A percentile compares a stretch with the other conserved stretches of the same genome.
phyloP scores from a whole-genome alignment of 2,797 vertebrate genomes.

The Erpetoichthys calabaricus region DNA sequence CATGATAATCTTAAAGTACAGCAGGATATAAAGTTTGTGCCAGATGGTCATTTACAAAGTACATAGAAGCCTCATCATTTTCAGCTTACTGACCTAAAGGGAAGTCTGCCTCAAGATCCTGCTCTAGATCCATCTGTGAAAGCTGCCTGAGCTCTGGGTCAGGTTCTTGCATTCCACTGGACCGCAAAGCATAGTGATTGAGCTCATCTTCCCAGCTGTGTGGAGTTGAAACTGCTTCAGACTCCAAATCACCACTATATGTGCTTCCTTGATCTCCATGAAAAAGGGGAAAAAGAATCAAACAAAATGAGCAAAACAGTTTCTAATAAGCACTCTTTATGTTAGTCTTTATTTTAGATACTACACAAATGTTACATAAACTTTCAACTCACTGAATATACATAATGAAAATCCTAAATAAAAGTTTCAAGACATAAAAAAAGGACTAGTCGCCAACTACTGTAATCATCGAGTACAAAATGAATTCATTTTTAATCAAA shows the following conservation, averaged over 20 bases:
- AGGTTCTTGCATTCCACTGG: slow-evolving; percentile 39
- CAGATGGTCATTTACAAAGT: too few species aligned
- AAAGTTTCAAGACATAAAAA: too few species aligned
- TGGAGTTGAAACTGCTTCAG: slow-evolving; percentile 73
- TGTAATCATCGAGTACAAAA: too few species aligned
- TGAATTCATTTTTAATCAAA: too few species aligned
- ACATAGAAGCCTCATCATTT: too few species aligned
- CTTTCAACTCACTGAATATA: too few species aligned
- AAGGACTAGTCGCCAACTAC: too few species aligned
- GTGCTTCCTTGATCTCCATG: slow-evolving; percentile 67
- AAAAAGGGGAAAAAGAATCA: neutral
- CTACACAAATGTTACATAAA: too few species aligned
- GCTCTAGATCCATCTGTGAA: slow-evolving; percentile 45
- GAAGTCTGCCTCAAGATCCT: slow-evolving; percentile 85
- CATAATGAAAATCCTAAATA: too few species aligned
- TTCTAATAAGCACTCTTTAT: neutral
- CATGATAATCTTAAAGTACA: too few species aligned
- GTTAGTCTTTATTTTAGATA: neutral
- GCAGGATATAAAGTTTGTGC: too few species aligned
- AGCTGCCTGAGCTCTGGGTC: slow-evolving; percentile 42
- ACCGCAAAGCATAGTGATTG: slow-evolving; percentile 53
- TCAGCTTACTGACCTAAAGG: slow-evolving; percentile 56
- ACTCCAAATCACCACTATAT: slow-evolving; percentile 76
- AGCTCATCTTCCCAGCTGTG: slow-evolving; percentile 81
- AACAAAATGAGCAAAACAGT: neutral